These are phyloP conservation scores for Oedothorax gibbosus DNA, from an alignment of 1,140 invertebrate genomes.

Conservation along the genomic window DNA sequence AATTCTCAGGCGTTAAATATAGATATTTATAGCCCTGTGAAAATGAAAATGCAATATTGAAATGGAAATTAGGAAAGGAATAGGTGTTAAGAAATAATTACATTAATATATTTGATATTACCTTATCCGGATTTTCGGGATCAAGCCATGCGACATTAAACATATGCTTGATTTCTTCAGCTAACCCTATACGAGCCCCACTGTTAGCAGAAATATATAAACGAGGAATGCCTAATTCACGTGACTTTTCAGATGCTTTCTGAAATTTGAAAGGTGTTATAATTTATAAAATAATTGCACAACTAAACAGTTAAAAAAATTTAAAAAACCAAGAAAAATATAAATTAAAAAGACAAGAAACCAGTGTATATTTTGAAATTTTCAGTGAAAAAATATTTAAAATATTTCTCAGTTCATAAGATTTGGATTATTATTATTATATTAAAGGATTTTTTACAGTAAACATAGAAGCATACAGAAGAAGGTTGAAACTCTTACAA, in stretches of 20 bases:
- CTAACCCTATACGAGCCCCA: slow-evolving; percentile 96
- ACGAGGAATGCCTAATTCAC: slow-evolving; percentile 87
- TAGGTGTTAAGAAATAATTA: too few species aligned
- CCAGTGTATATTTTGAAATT: too few species aligned
- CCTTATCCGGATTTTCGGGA: slow-evolving; percentile 86
- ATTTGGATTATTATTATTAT: too few species aligned
- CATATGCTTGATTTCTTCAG: slow-evolving; percentile 94
- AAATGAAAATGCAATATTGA: slow-evolving; percentile 59
- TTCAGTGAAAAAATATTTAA: too few species aligned
- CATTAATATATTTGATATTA: slow-evolving; percentile 61
- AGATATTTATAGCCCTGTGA: slow-evolving; percentile 91
- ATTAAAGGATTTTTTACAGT: too few species aligned
- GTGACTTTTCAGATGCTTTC: slow-evolving; percentile 88
- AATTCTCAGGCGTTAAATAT: slow-evolving; percentile 94
- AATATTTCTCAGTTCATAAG: too few species aligned
- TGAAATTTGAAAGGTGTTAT: slow-evolving; percentile 43
- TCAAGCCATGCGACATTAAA: slow-evolving; percentile 96
- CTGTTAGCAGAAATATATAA: slow-evolving; percentile 97
- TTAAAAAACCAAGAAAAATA: too few species aligned
- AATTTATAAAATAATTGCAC: too few species aligned
- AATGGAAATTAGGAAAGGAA: not conserved
- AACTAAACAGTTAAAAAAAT: too few species aligned
- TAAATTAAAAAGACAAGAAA: too few species aligned
- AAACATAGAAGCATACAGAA: too few species aligned
- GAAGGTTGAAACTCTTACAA: too few species aligned